Percentiles rank a stretch among this genome's conserved stretches.
Conservation (phyloP, 2,888 invertebrate species). For the Polydesmus complanatus region DNA sequence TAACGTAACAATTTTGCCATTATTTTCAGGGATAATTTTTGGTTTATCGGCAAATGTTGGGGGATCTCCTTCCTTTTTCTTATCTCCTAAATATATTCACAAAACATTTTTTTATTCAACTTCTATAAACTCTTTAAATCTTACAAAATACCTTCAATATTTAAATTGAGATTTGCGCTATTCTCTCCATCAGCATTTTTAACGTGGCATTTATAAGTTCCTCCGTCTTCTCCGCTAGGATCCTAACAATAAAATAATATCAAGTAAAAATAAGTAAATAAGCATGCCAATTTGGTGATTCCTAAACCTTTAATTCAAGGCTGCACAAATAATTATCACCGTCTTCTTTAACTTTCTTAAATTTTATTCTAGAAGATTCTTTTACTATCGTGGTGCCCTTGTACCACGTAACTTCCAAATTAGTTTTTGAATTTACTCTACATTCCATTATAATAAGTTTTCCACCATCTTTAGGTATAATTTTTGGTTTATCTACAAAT, state of each 20-base stretch:
- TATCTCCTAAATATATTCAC: conserved; percentile 40
- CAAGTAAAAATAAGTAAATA: not conserved
- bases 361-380: conserved; percentile 47
- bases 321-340: conserved; percentile 18
- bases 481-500: conserved; percentile 61
- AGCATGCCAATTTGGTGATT: not conserved
- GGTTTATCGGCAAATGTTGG: conserved; percentile 97
- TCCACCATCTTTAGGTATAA: conserved; percentile 80
- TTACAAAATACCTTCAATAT: conserved; percentile 32
- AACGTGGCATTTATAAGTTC: conserved; percentile 32
- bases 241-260: conserved; percentile 14
- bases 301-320: conserved; percentile 18
- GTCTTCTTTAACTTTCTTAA: conserved; percentile 30
- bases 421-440: conserved; percentile 81
- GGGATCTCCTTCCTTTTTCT: conserved; percentile 83
- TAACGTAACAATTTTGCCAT: conserved; percentile 91
- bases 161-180: conserved; percentile 36
- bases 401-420: conserved; percentile 86
- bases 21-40: conserved; percentile 95
- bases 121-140: not conserved
- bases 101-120: no score
- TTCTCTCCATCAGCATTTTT: conserved; percentile 38
- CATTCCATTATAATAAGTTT: conserved; percentile 87
- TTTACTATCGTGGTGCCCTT: conserved; percentile 66
- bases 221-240: conserved; percentile 17